phyloP scores from a whole-genome alignment of 2,888 invertebrate species.

The Uropetala carovei region DNA sequence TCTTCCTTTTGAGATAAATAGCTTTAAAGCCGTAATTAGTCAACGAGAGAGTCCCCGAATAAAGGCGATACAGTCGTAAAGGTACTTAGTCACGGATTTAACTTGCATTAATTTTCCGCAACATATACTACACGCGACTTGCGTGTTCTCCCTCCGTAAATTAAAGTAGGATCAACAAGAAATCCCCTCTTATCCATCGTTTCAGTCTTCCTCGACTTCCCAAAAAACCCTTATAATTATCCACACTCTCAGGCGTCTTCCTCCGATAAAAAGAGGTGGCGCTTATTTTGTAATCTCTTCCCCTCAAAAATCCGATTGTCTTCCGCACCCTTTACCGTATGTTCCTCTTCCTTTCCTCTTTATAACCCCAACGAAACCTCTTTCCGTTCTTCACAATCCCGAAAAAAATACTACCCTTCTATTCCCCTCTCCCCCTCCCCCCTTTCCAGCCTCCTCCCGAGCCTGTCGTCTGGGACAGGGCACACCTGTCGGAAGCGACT shows the following conservation, averaged over 20 bases:
- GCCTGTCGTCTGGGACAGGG: constrained; percentile 12
- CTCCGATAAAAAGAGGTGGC: background rate
- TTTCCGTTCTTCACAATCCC: background rate
- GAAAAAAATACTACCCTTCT: background rate
- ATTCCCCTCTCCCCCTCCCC: background rate
- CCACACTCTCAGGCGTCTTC: background rate
- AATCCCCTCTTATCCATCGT: background rate
- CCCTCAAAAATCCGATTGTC: background rate
- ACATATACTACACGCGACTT: background rate
- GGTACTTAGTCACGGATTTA: no score
- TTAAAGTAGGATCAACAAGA: background rate
- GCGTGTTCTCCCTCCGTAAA: background rate
- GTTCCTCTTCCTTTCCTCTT: background rate
- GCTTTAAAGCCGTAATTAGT: no score
- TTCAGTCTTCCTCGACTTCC: background rate
- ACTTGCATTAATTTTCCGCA: no score
- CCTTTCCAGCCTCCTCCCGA: background rate
- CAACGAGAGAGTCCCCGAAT: no score
- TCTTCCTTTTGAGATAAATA: no score
- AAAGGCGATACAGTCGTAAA: no score
- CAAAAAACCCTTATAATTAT: background rate
- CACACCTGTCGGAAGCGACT: constrained; percentile 57
- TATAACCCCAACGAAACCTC: background rate
- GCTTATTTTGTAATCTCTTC: background rate
- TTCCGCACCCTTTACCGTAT: background rate